phyloP scores from a whole-genome alignment of 2,888 invertebrate genomes.

The Campaea margaritaria region DNA sequence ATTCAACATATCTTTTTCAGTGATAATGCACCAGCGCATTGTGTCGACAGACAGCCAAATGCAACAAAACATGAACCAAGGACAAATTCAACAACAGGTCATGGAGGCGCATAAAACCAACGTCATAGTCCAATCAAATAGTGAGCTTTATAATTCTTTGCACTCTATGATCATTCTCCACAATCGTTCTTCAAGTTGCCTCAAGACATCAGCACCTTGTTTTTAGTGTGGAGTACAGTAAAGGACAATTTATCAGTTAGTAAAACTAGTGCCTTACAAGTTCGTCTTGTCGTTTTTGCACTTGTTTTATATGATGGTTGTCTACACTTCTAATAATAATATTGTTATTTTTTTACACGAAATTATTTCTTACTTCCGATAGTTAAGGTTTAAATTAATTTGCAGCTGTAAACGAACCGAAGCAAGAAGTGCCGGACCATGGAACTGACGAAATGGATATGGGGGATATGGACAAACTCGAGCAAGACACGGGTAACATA shows the following conservation, averaged over 20 bases:
- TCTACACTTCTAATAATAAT: slow-evolving; percentile 40
- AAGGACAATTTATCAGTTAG: slow-evolving; percentile 40
- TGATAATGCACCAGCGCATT: slow-evolving; percentile 77
- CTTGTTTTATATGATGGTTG: slow-evolving; percentile 40
- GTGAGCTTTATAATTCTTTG: slow-evolving; percentile 46
- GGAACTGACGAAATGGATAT: slow-evolving; percentile 80
- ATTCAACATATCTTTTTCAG: slow-evolving; percentile 42
- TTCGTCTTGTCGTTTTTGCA: slow-evolving; percentile 39
- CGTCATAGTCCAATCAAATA: slow-evolving; percentile 56
- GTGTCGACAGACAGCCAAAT: slow-evolving; percentile 64
- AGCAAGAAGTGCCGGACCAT: slow-evolving; percentile 69
- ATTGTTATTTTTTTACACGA: neutral
- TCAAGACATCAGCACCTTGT: slow-evolving; percentile 70
- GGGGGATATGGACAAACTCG: slow-evolving; percentile 82
- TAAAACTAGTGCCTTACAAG: slow-evolving; percentile 39
- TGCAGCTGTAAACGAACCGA: slow-evolving; percentile 59
- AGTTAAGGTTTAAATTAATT: slow-evolving; percentile 20
- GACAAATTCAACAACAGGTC: slow-evolving; percentile 56
- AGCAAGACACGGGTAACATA: slow-evolving; percentile 80
- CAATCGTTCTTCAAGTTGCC: slow-evolving; percentile 77
- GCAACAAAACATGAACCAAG: slow-evolving; percentile 61
- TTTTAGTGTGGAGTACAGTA: slow-evolving; percentile 77
- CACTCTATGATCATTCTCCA: slow-evolving; percentile 56
- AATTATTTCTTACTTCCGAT: slow-evolving; percentile 1
- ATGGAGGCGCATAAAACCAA: slow-evolving; percentile 71